These are phyloP conservation scores for Serripes groenlandicus DNA, from an alignment of 2,888 invertebrate genomes.

Conservation along the genomic window DNA sequence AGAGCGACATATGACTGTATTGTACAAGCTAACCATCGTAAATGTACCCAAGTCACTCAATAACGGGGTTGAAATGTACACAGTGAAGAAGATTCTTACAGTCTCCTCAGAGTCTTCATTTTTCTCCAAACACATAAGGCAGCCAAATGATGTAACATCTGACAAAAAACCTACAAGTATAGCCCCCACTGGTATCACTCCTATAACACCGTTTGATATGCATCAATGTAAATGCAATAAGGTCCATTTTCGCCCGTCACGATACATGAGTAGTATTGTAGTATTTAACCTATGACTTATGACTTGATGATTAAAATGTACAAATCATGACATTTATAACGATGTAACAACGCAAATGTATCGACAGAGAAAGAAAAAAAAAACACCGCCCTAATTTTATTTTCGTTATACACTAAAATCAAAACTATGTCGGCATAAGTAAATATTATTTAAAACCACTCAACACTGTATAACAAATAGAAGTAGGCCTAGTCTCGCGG, in stretches of 20 bases:
- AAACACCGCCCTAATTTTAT: background rate
- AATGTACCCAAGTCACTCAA: no score
- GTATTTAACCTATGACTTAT: background rate
- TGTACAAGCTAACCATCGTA: no score
- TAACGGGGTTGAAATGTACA: no score
- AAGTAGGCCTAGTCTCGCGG: no score
- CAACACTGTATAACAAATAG: no score
- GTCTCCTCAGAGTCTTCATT: background rate
- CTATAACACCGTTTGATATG: background rate
- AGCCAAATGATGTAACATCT: background rate
- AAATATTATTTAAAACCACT: background rate
- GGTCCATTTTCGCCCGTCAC: no score
- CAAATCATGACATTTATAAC: conserved; percentile 16
- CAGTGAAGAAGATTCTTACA: no score
- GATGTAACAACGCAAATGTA: background rate
- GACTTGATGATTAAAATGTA: conserved; percentile 14
- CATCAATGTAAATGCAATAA: background rate
- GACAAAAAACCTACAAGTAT: background rate
- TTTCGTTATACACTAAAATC: background rate
- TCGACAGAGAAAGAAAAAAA: background rate
- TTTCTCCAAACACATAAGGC: background rate
- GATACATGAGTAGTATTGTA: no score
- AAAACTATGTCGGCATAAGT: background rate
- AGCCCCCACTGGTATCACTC: background rate
- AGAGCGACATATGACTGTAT: no score